Evolutionary conservation across 1,140 invertebrate species (phyloP).

Genomic region (Caenorhabditis briggsae): DNA sequence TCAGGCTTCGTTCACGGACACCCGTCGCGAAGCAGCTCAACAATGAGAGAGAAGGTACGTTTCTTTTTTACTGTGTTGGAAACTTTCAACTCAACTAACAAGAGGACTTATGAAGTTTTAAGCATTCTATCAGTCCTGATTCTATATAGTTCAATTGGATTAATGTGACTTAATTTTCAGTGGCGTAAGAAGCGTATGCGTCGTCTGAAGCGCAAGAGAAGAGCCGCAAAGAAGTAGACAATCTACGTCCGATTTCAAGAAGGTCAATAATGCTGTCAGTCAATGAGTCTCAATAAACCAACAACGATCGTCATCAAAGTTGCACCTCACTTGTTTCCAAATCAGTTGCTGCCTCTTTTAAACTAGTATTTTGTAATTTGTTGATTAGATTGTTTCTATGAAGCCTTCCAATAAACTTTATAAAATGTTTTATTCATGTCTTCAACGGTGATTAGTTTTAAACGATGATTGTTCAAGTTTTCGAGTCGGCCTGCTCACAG

Average conservation of each 20-base stretch:
- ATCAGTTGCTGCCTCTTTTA: not conserved
- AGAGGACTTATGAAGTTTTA: too few relatives aligned
- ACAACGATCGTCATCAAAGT: slow-evolving; percentile 25
- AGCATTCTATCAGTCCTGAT: too few relatives aligned
- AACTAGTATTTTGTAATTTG: not conserved
- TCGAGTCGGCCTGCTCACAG: too few relatives aligned
- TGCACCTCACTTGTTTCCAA: not conserved
- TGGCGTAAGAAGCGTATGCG: slow-evolving; percentile 66
- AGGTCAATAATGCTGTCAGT: slow-evolving; percentile 11
- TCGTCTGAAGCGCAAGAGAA: slow-evolving; percentile 66
- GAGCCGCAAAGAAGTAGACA: slow-evolving; percentile 63
- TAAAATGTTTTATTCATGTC: not conserved
- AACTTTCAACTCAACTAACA: too few relatives aligned
- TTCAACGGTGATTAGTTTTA: too few relatives aligned
- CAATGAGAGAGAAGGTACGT: slow-evolving; percentile 58
- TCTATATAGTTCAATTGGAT: too few relatives aligned
- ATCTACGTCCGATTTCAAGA: slow-evolving; percentile 18
- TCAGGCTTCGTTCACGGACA: slow-evolving; percentile 58
- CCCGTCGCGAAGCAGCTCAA: slow-evolving; percentile 47
- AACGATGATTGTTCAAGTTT: too few relatives aligned
- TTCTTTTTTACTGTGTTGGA: not conserved
- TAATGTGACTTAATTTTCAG: slow-evolving; percentile 39
- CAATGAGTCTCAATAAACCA: not conserved
- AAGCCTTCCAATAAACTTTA: not conserved
- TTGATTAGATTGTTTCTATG: not conserved